Base-by-base conservation (phyloP, 2,113 vertebrate genomes). In the Lathamus discolor region DNA sequence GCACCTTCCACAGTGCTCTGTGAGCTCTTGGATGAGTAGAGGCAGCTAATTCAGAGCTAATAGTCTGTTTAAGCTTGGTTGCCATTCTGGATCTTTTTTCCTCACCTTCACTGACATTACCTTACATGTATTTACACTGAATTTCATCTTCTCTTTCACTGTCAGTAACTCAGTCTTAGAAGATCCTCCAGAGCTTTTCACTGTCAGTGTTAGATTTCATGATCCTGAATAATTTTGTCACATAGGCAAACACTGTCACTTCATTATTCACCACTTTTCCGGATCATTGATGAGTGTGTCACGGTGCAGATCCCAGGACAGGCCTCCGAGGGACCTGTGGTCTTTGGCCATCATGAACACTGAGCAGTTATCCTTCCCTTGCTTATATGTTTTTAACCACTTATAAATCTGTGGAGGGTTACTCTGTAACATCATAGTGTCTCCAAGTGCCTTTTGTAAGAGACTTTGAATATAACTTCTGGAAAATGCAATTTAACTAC, bases 201-300 rank as follows among this genome's bases (percentile, higher is more conserved):
- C 93, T 95, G 96, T 91, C 95, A 93, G 83, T 86, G 73, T 91
- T 95, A 76, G 91, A 68, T 93, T 97, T 96, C 95, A 92, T 95
- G 95, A 95, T 95, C 95, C 89, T 95, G 96, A 97, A 95, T 96
- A 96, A 93, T 95, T 97, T 93, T 93, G 86, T 95, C 3, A 13
- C 89, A 27, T 55, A 95, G 91, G 93, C 91, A 95, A 97, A 96
- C 96, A 89, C 69, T 92, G 55, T 95, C 86, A 95, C 94, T 96
- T 73, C 93, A 95, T 96, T 92, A 95, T 91, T 88, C 77, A 33
- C 93, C 48, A 12, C 91, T 96, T 97, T 79, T 79, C 91, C 3
- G 0, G 95, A 84, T 89, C 89, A 76, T 11, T 44, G 91, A 41
- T 23, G 86, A 84, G 75, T 8, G 48, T 55, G 5, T 2, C 43